Conservation (phyloP, 2,888 invertebrate genomes). For the Tridacna crocea region DNA sequence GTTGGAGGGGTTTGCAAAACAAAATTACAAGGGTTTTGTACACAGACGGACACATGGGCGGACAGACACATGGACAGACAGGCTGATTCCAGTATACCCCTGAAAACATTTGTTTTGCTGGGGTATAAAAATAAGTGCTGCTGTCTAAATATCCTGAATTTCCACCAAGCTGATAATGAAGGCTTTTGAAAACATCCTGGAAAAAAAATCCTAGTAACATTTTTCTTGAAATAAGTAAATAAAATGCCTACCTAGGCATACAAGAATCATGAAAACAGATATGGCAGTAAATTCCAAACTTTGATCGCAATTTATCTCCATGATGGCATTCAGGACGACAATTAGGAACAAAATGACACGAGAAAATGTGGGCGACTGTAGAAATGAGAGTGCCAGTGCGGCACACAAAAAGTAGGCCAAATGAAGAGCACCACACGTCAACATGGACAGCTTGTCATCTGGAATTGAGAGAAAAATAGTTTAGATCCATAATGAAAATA, state of each 20-base stretch:
- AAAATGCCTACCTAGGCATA: constrained; percentile 66
- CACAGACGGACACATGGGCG: no score
- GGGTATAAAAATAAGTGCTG: no score
- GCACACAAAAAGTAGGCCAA: constrained; percentile 78
- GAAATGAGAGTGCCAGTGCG: constrained; percentile 77
- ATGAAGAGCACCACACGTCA: constrained; percentile 76
- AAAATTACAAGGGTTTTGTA: no score
- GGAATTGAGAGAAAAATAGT: constrained; percentile 35
- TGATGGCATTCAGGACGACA: constrained; percentile 76
- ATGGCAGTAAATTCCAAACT: constrained; percentile 74
- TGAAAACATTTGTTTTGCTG: no score
- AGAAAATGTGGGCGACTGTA: constrained; percentile 75
- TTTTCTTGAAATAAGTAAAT: background rate
- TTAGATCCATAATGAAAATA: background rate
- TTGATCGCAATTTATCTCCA: constrained; percentile 72
- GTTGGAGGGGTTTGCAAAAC: no score
- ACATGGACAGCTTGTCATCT: constrained; percentile 77
- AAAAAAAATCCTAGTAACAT: no score
- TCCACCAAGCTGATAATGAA: no score
- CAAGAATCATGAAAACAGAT: constrained; percentile 71
- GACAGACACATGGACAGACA: no score
- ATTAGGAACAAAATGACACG: constrained; percentile 74
- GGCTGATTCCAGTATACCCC: no score
- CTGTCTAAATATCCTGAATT: no score
- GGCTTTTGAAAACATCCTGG: no score